Percentiles rank a stretch among this genome's conserved stretches.
These are phyloP conservation scores for Glaucopsyche alexis DNA, from an alignment of 2,888 invertebrate species.

Conservation along the genomic window DNA sequence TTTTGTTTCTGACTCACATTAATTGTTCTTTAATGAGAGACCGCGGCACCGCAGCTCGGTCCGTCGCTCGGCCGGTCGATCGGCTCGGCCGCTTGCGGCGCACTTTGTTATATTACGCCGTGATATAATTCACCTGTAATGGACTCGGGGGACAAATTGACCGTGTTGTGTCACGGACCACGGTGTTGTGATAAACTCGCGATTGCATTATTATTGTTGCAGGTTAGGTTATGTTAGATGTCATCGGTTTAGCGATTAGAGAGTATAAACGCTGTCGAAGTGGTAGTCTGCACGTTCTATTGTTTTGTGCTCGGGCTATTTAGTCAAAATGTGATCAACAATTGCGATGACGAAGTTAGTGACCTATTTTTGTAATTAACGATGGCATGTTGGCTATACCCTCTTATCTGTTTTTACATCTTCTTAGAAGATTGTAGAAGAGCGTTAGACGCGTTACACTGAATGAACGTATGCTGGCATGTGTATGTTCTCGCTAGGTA, in stretches of 20 bases:
- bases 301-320: too few relatives aligned
- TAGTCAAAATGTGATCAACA: too few relatives aligned
- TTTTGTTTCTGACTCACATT: slow-evolving; percentile 50
- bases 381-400: too few relatives aligned
- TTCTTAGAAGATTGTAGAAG: too few relatives aligned
- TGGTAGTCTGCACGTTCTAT: too few relatives aligned
- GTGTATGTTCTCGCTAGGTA: too few relatives aligned
- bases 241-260: not conserved
- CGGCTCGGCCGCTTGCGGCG: slow-evolving; percentile 40
- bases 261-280: not conserved
- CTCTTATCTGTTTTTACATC: too few relatives aligned
- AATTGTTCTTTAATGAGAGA: slow-evolving; percentile 54
- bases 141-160: slow-evolving; percentile 44
- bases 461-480: too few relatives aligned
- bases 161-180: slow-evolving; percentile 32
- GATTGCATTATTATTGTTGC: slow-evolving; percentile 1
- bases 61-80: slow-evolving; percentile 24
- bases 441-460: too few relatives aligned
- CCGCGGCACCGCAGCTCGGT: slow-evolving; percentile 38
- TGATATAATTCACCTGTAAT: slow-evolving; percentile 45
- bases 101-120: slow-evolving; percentile 41
- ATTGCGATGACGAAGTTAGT: too few relatives aligned
- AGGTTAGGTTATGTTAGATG: not conserved
- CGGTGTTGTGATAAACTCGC: not conserved
- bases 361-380: too few relatives aligned